Evolutionary conservation across 2,113 vertebrate species (phyloP).

Genomic region (Eclectus roratus): DNA sequence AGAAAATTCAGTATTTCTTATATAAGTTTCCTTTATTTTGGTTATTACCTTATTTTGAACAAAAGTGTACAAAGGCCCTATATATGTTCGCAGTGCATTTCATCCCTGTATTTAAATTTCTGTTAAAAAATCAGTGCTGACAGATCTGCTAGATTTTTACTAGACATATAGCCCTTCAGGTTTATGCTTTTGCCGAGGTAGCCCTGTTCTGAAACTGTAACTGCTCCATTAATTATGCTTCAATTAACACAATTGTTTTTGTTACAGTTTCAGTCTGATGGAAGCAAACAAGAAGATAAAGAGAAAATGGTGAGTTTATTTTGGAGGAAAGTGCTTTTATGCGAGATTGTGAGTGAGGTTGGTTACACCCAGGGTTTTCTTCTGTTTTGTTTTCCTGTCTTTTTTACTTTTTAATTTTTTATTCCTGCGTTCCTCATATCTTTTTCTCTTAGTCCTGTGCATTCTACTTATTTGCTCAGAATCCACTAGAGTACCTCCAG

Average conservation of each 20-base stretch:
- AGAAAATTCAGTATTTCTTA: neutral
- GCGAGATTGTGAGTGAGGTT: neutral
- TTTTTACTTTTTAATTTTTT: neutral
- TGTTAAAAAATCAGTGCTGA: neutral
- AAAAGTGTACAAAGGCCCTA: neutral
- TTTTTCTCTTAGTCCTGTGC: neutral
- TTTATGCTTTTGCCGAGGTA: slow-evolving; percentile 11
- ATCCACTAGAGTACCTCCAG: neutral
- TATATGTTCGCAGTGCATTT: neutral
- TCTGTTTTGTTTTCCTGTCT: neutral
- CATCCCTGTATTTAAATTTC: neutral
- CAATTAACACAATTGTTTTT: neutral
- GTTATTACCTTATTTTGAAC: neutral
- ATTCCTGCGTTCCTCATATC: neutral
- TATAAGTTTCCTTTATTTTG: neutral
- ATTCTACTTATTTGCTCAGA: neutral
- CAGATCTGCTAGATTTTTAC: neutral
- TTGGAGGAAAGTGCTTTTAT: neutral
- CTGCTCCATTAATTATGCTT: neutral
- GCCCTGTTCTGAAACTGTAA: neutral
- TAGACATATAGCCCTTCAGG: neutral
- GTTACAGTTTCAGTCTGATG: slow-evolving; percentile 82
- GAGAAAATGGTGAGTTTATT: slow-evolving; percentile 82
- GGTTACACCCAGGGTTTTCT: neutral
- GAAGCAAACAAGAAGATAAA: slow-evolving; percentile 81